These are phyloP conservation scores for Oligia fasciuncula DNA, from an alignment of 2,888 invertebrate genomes.

Conservation along the genomic window DNA sequence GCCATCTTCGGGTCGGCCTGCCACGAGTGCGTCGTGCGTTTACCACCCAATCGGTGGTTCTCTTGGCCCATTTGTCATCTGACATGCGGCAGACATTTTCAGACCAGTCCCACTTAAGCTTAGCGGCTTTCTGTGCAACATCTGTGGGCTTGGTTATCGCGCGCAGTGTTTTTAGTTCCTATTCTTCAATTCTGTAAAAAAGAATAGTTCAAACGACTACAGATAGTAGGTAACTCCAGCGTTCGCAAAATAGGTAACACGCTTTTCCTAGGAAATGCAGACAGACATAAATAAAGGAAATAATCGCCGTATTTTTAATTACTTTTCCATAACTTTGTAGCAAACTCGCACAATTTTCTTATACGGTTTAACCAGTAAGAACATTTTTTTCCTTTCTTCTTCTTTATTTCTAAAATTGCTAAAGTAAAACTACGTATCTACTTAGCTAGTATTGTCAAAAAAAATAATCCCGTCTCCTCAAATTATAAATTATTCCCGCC, in stretches of 20 bases:
- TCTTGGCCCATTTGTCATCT: background rate
- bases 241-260: background rate
- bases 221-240: background rate
- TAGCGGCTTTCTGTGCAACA: background rate
- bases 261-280: background rate
- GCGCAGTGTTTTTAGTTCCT: background rate
- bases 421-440: background rate
- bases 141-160: background rate
- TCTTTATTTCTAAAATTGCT: background rate
- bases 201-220: background rate
- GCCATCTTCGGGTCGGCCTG: background rate
- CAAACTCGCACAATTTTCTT: background rate
- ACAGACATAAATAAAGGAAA: background rate
- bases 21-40: background rate
- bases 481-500: constrained; percentile 44
- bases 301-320: background rate
- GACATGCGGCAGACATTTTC: background rate
- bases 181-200: no score
- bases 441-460: background rate
- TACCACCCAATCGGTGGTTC: background rate
- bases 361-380: background rate
- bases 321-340: background rate
- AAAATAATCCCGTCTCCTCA: constrained; percentile 12
- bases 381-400: background rate
- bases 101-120: background rate